Evolutionary conservation across 2,113 vertebrate species (phyloP).

Genomic region (Gallinago paraguaiae): DNA sequence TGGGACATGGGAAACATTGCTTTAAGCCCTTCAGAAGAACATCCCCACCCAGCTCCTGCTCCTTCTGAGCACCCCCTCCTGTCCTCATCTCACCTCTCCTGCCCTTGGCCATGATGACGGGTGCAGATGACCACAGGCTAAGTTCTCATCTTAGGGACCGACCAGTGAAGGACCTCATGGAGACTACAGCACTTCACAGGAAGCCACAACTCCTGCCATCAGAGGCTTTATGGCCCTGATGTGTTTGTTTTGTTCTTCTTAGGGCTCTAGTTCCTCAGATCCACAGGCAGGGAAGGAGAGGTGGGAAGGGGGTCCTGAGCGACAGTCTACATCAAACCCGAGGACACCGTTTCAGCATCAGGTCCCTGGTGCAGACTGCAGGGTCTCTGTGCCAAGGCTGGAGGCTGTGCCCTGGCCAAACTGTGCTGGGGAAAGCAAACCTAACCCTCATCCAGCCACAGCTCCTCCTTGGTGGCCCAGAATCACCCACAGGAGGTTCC

Average conservation of each 20-base stretch:
- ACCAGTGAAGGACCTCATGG: not conserved
- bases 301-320: not conserved
- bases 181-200: not conserved
- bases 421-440: not conserved
- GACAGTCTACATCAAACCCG: not conserved
- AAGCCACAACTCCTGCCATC: not conserved
- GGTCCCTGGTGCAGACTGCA: not conserved
- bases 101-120: not conserved
- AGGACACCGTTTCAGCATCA: not conserved
- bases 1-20: not conserved
- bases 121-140: not conserved
- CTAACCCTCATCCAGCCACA: not conserved
- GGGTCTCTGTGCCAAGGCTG: not conserved
- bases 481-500: not conserved
- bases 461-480: not conserved
- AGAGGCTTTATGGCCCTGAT: not conserved
- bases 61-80: not conserved
- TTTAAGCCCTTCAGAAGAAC: not conserved
- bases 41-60: not conserved
- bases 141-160: not conserved
- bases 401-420: not conserved
- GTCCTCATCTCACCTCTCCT: not conserved
- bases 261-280: not conserved
- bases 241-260: not conserved
- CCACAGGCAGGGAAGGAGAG: not conserved